phyloP scores from a whole-genome alignment of 2,113 vertebrate species.

The Raja brachyura region DNA sequence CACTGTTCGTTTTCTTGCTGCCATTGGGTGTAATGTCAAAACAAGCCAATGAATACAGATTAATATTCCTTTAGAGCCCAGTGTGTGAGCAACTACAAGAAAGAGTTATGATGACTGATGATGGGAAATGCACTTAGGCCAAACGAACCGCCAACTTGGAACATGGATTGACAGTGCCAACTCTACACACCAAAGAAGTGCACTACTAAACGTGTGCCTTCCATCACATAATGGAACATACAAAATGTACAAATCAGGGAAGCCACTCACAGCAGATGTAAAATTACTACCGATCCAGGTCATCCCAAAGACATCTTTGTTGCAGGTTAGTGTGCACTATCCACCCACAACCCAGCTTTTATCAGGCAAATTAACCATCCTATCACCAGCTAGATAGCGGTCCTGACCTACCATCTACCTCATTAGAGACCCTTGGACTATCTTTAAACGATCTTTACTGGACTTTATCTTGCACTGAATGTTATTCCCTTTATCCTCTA shows the following conservation, averaged over 20 bases:
- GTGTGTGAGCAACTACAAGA: neutral
- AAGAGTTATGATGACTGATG: neutral
- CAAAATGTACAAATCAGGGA: neutral
- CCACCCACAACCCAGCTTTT: neutral
- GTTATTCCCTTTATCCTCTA: no score
- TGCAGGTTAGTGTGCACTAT: neutral
- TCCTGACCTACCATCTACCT: no score
- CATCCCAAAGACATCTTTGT: neutral
- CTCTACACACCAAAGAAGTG: neutral
- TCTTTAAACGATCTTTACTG: no score
- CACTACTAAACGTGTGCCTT: neutral
- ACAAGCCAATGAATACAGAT: neutral
- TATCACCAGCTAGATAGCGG: no score
- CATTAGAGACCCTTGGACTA: no score
- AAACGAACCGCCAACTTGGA: neutral
- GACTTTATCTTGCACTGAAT: no score
- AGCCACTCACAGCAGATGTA: neutral
- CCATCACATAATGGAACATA: neutral
- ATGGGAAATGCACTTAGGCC: neutral
- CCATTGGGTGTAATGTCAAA: neutral
- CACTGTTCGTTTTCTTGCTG: neutral
- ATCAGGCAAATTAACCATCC: no score
- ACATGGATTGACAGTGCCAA: neutral
- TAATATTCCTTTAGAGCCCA: neutral
- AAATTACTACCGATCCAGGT: neutral